Evolutionary conservation across 2,113 vertebrate species (phyloP).

Genomic region (Anguilla rostrata): DNA sequence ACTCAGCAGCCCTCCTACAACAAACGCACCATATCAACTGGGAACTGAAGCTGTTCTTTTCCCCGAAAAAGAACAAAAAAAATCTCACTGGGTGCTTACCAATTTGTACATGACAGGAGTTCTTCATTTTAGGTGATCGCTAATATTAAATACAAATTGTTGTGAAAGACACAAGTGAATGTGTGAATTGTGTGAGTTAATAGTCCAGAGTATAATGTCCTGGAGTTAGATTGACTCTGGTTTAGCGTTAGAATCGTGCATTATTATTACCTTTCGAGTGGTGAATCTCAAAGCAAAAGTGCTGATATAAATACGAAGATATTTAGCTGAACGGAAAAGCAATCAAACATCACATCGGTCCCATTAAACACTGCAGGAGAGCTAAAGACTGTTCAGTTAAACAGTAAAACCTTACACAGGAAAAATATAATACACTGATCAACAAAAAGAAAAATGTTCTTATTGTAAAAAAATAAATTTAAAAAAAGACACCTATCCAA

Average conservation of each 20-base stretch:
- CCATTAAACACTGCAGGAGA: too few relatives aligned
- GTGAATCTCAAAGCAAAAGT: neutral
- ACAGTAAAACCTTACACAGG: too few relatives aligned
- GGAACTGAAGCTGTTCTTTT: slow-evolving; percentile 49
- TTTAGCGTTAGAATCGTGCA: neutral
- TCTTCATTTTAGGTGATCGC: neutral
- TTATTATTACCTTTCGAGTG: neutral
- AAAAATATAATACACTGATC: too few relatives aligned
- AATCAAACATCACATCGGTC: neutral
- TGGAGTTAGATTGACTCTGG: neutral
- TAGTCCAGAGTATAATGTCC: neutral
- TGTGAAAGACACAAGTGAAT: neutral
- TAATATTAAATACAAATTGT: neutral
- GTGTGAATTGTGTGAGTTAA: neutral
- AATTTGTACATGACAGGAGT: neutral
- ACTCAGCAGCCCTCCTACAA: slow-evolving; percentile 58
- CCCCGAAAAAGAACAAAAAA: slow-evolving; percentile 68
- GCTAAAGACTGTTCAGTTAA: neutral
- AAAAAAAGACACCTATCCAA: too few relatives aligned
- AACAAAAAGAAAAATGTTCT: too few relatives aligned
- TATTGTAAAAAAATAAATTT: too few relatives aligned
- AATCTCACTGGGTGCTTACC: slow-evolving; percentile 56
- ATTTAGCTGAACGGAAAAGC: neutral
- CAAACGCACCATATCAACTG: slow-evolving; percentile 63
- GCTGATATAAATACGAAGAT: neutral